Evolutionary conservation across 2,113 vertebrate species (phyloP).

Genomic region (Protobothrops mucrosquamatus): DNA sequence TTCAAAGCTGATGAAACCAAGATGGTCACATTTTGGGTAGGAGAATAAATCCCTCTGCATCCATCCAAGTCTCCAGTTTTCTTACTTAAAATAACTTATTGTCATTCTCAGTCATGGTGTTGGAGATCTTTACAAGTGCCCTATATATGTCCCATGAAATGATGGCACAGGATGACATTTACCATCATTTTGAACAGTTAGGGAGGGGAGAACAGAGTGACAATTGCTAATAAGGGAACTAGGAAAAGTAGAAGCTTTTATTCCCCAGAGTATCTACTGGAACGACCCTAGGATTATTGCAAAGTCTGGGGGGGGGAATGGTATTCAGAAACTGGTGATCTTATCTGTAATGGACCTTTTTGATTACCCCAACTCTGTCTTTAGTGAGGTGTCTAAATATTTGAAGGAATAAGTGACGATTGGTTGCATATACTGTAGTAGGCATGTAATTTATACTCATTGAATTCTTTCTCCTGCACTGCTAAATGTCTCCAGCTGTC

Average conservation of each 20-base stretch:
- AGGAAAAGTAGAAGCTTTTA: background rate
- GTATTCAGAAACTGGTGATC: conserved; percentile 31
- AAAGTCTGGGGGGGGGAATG: conserved; percentile 35
- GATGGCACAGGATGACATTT: background rate
- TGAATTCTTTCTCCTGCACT: conserved; percentile 67
- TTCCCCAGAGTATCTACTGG: background rate
- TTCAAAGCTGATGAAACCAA: background rate
- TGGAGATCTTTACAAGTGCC: background rate
- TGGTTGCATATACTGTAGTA: conserved; percentile 46
- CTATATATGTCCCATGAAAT: background rate
- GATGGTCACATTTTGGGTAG: background rate
- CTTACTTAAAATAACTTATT: background rate
- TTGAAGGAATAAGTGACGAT: conserved; percentile 55
- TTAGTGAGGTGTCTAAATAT: conserved; percentile 54
- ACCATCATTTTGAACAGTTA: background rate
- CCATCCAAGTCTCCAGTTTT: background rate
- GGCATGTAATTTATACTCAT: conserved; percentile 60
- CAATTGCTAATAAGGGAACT: background rate
- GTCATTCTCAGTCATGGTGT: background rate
- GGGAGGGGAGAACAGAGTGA: background rate
- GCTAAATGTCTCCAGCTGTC: conserved; percentile 71
- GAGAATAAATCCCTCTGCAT: background rate
- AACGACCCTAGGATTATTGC: background rate
- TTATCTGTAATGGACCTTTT: conserved; percentile 58
- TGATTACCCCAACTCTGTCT: conserved; percentile 38